Conservation (phyloP, 2,888 invertebrate genomes). For the Drosophila silvestris region DNA sequence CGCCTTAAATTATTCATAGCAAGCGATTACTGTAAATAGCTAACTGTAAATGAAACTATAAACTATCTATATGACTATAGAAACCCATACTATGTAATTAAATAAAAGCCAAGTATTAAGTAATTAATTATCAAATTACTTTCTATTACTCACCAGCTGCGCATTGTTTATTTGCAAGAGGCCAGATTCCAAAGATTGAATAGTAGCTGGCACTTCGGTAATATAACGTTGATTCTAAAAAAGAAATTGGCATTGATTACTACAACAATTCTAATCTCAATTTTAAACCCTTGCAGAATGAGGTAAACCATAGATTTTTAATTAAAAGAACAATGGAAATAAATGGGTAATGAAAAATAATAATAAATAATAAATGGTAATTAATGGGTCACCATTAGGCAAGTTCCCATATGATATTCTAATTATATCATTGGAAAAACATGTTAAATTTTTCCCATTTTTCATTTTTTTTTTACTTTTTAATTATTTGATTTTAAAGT, state of each 20-base stretch:
- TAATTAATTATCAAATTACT: conserved; percentile 10
- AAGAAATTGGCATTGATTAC: neutral
- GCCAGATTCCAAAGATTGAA: conserved; percentile 39
- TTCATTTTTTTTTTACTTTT: neutral
- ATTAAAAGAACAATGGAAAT: neutral
- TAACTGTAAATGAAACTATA: conserved; percentile 58
- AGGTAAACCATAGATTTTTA: neutral
- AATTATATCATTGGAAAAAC: neutral
- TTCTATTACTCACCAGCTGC: conserved; percentile 47
- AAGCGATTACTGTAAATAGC: conserved; percentile 73
- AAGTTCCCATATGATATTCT: neutral
- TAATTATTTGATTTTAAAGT: neutral
- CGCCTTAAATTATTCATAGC: conserved; percentile 70
- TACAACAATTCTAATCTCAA: neutral
- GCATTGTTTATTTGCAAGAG: conserved; percentile 39
- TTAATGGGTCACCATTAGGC: neutral
- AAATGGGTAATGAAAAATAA: too few relatives aligned
- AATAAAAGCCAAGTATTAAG: conserved; percentile 70
- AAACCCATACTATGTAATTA: conserved; percentile 35
- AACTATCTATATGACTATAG: conserved; percentile 55
- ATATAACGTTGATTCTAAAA: conserved; percentile 42
- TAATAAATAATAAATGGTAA: neutral
- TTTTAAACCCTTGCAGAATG: neutral
- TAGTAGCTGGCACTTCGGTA: conserved; percentile 41
- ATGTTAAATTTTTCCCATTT: neutral